These are phyloP conservation scores for Uria aalge DNA, from an alignment of 2,113 vertebrate genomes.

Conservation along the genomic window DNA sequence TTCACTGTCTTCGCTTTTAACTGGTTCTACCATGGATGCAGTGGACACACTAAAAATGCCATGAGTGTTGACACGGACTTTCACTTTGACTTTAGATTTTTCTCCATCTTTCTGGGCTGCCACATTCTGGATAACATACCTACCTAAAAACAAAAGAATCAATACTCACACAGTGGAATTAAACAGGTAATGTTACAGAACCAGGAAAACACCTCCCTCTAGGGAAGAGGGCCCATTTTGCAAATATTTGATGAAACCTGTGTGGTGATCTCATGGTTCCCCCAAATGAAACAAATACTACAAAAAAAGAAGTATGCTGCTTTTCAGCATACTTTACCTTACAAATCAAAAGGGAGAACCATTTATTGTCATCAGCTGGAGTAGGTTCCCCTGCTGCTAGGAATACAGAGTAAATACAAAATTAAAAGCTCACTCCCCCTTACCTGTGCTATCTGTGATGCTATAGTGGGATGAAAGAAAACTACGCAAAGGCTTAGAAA, in stretches of 20 bases:
- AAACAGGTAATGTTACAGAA: background rate
- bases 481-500: background rate
- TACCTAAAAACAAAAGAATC: slow-evolving; percentile 62
- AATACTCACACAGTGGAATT: background rate
- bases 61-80: slow-evolving; percentile 78
- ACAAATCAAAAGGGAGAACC: background rate
- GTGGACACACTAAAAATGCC: slow-evolving; percentile 82
- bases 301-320: background rate
- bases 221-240: background rate
- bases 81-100: slow-evolving; percentile 82
- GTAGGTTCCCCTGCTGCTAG: background rate
- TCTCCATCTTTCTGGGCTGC: slow-evolving; percentile 80
- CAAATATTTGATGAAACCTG: background rate
- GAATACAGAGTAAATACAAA: background rate
- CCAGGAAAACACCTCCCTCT: background rate
- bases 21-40: slow-evolving; percentile 78
- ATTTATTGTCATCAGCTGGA: background rate
- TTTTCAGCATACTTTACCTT: background rate
- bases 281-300: background rate
- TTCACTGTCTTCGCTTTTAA: slow-evolving; percentile 72
- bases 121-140: slow-evolving; percentile 81
- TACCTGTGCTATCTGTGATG: background rate
- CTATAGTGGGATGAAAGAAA: background rate
- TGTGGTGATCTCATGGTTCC: background rate
- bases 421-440: background rate